phyloP scores from a whole-genome alignment of 1,140 invertebrate genomes.

The Drosophila murphyi region DNA sequence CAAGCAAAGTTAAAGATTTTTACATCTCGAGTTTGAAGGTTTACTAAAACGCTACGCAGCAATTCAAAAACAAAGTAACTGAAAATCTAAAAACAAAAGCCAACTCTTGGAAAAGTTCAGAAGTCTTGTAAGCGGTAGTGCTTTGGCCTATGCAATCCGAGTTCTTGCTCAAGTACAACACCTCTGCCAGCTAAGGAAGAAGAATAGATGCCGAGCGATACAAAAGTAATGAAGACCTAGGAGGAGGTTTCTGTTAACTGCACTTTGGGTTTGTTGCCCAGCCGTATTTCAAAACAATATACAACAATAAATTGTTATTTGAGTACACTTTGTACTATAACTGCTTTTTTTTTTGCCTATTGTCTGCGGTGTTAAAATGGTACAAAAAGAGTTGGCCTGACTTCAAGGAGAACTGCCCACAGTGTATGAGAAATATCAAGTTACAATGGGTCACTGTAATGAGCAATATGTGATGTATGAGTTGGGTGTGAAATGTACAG shows the following conservation, averaged over 20 bases:
- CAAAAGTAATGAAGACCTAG: constrained; percentile 9
- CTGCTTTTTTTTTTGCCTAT: constrained; percentile 29
- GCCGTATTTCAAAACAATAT: constrained; percentile 43
- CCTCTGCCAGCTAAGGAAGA: constrained; percentile 13
- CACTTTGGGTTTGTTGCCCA: constrained; percentile 32
- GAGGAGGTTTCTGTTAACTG: constrained; percentile 37
- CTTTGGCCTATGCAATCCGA: constrained; percentile 46
- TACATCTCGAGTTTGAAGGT: background rate
- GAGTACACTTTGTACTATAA: constrained; percentile 41
- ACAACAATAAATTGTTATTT: constrained; percentile 56
- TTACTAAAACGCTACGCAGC: background rate
- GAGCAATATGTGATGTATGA: constrained; percentile 15
- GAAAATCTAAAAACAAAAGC: background rate
- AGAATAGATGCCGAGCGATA: constrained; percentile 1
- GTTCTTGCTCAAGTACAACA: constrained; percentile 51
- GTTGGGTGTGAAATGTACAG: constrained; percentile 1
- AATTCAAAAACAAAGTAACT: background rate
- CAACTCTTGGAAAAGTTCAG: background rate
- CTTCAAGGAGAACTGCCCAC: constrained; percentile 44
- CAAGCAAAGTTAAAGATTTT: constrained; percentile 4
- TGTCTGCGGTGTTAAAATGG: constrained; percentile 43
- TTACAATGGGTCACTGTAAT: constrained; percentile 40
- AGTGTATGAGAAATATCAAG: constrained; percentile 27
- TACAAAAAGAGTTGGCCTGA: constrained; percentile 36
- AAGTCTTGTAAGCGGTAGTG: constrained; percentile 11